Conservation (phyloP, 2,888 invertebrate genomes). For the Notodonta ziczac region DNA sequence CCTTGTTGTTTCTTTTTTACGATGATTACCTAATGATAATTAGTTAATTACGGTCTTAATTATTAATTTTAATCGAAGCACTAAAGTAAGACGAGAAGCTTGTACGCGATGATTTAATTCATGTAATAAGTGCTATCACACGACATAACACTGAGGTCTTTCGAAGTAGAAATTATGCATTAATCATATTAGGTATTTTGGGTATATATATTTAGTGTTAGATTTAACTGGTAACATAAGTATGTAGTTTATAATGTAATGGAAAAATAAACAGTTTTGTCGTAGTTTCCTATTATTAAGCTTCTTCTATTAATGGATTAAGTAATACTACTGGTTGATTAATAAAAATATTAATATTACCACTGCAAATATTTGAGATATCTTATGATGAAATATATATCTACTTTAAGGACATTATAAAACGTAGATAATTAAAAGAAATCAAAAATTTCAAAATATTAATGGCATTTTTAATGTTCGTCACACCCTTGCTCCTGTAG, state of each 20-base stretch:
- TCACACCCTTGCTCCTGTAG: conserved; percentile 54
- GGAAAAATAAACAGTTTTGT: conserved; percentile 81
- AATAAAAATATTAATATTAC: conserved; percentile 85
- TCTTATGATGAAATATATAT: conserved; percentile 85
- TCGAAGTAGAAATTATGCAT: conserved; percentile 83
- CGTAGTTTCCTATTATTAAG: conserved; percentile 85
- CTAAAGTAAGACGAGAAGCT: conserved; percentile 81
- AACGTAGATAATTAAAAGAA: conserved; percentile 86
- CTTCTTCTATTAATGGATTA: conserved; percentile 85
- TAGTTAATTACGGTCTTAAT: conserved; percentile 86
- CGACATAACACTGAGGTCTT: conserved; percentile 77
- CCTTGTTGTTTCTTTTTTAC: conserved; percentile 79
- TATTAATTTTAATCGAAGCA: conserved; percentile 82
- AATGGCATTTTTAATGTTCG: conserved; percentile 82
- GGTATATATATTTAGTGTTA: conserved; percentile 83
- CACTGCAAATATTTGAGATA: conserved; percentile 85
- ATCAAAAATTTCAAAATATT: conserved; percentile 83
- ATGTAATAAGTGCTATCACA: conserved; percentile 81
- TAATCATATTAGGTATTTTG: conserved; percentile 85
- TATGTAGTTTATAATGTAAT: conserved; percentile 84
- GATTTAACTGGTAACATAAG: conserved; percentile 84
- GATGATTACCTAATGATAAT: conserved; percentile 82
- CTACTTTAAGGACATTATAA: conserved; percentile 86
- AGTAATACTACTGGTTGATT: conserved; percentile 84
- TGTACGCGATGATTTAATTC: conserved; percentile 77